Evolutionary conservation across 1,140 invertebrate genomes (phyloP), one percentile per base, ranked within the genome.

Genomic region (Venturia canescens): DNA sequence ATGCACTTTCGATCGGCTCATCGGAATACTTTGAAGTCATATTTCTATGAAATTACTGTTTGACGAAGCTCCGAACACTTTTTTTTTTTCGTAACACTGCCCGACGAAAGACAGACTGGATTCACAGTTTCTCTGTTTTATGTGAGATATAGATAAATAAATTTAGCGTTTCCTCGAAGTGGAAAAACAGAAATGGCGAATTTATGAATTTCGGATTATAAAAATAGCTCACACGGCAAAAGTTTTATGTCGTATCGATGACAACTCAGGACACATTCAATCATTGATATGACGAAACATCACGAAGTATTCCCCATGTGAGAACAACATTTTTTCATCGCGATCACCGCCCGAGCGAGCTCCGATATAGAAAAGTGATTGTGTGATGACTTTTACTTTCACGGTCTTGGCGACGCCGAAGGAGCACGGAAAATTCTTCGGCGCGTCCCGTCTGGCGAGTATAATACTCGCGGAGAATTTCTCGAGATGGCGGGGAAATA

Each of bases 301-400:
- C 53, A 57, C 2, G n/a, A 18, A 21, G 7, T 57, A 57, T 21
- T 57, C 21, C 53, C 53, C 13, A 23, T 57, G 13, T 4, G 21
- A 57, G 21, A n/a, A 18, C 4, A 57, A 18, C 18, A 13, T 57
- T 57, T n/a, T 23, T n/a, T 57, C n/a, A 53, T 21, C 21, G 18
- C 21, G 21, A 57, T 3, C 1, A 0, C 53, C 11, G 53, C 4
- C 18, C 21, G 50, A 53, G 50, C 15, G n/a, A 53, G 15, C 50
- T 4, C 53, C 53, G 18, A 21, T 57, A 57, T 57, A 57, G 60
- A 63, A 63, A 63, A 63, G 60, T 63, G 60, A 63, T 63, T 23
- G 60, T 57, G 53, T 26, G 72, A 82, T 76, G 77, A 85, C 84
- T 87, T 84, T 86, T 86, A 87, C 86, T 88, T 88, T 87, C 84